Base-by-base conservation (phyloP, 2,888 invertebrate species). In the Folsomia candida region DNA sequence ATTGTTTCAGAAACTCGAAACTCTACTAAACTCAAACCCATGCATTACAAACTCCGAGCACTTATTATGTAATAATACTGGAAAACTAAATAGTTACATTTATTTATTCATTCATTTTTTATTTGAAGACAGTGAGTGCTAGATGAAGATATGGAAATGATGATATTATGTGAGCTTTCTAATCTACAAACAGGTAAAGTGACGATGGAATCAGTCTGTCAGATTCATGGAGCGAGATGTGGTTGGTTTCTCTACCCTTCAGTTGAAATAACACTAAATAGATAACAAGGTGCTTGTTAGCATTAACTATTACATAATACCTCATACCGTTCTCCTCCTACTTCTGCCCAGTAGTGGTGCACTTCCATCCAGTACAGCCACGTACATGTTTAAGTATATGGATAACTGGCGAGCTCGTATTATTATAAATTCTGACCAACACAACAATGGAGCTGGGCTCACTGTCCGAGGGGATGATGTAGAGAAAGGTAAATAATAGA, bases 401-500 rank as follows among this genome's bases (percentile, higher is more conserved):
- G n/a, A n/a, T n/a, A n/a, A n/a, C n/a, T n/a, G n/a, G n/a, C n/a
- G n/a, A n/a, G n/a, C n/a, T n/a, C n/a, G n/a, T n/a, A n/a, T n/a
- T n/a, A n/a, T n/a, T n/a, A n/a, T n/a, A n/a, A n/a, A n/a, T n/a
- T n/a, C n/a, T n/a, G n/a, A n/a, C n/a, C n/a, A n/a, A 54, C 20
- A 54, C 11, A 6, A 54, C 54, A 54, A 54, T 54, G 54, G n/a
- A n/a, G n/a, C n/a, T n/a, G n/a, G n/a, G n/a, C n/a, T n/a, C n/a
- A n/a, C n/a, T n/a, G n/a, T n/a, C n/a, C n/a, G n/a, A 54, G 54
- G 6, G n/a, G 22, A 54, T 54, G 54, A 54, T 54, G 4, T 54
- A 69, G 20, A 54, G 54, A 54, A 54, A 67, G 64, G 54, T 70
- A 68, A 69, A 68, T 78, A 79, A 79, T 78, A 71, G 76, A 79